Evolutionary conservation across 2,888 invertebrate species (phyloP).

Genomic region (Pammene fasciana): DNA sequence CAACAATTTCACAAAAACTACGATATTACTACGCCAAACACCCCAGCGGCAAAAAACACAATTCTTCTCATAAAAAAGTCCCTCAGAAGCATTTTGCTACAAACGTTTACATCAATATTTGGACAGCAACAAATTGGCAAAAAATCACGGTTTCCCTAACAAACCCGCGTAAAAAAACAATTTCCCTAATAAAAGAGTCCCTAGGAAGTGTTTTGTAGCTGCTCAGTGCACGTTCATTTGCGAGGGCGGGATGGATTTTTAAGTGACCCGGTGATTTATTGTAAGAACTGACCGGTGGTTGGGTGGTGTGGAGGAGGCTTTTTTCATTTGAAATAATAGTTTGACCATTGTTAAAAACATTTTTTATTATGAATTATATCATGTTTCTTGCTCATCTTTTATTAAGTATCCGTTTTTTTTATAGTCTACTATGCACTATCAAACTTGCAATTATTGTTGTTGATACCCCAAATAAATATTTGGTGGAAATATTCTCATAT

Average conservation of each 20-base stretch:
- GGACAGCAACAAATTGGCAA: neutral
- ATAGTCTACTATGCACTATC: too few relatives aligned
- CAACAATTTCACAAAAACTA: neutral
- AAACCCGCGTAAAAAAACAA: conserved; percentile 7
- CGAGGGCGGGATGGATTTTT: conserved; percentile 39
- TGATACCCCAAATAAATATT: too few relatives aligned
- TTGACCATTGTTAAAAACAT: neutral
- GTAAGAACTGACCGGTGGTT: conserved; percentile 58
- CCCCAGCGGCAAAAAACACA: neutral
- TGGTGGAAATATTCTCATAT: too few relatives aligned
- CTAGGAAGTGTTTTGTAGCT: conserved; percentile 25
- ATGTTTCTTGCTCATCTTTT: too few relatives aligned
- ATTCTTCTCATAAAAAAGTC: neutral
- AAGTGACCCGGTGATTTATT: conserved; percentile 65
- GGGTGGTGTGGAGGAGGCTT: conserved; percentile 50
- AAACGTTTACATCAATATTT: too few relatives aligned
- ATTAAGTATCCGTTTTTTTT: too few relatives aligned
- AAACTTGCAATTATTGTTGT: too few relatives aligned
- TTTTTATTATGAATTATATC: too few relatives aligned
- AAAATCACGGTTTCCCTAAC: neutral
- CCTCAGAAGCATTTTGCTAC: neutral
- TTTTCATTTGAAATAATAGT: conserved; percentile 1
- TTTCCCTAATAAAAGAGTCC: conserved; percentile 26
- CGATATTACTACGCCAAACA: neutral
- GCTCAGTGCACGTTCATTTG: conserved; percentile 28